Conservation (phyloP, 2,797 vertebrate genomes). For the Apogon talboti region DNA sequence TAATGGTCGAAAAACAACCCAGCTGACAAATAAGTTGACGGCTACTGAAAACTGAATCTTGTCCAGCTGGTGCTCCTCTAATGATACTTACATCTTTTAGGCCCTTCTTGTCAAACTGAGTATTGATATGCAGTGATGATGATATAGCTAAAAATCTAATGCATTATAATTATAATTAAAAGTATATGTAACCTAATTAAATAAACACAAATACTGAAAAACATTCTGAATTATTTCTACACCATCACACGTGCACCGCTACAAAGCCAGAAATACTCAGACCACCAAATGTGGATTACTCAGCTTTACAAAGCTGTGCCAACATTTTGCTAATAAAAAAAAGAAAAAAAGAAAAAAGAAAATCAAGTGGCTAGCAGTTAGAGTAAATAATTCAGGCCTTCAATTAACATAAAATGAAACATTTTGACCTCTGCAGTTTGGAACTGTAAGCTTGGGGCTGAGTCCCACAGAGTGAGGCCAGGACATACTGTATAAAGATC, state of each 20-base stretch:
- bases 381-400: too few relatives aligned
- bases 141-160: background rate
- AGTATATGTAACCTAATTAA: too few relatives aligned
- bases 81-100: conserved; percentile 1
- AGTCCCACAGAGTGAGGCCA: background rate
- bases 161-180: too few relatives aligned
- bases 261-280: conserved; percentile 8
- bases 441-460: background rate
- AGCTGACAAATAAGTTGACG: conserved; percentile 48
- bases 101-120: background rate
- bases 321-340: too few relatives aligned
- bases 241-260: too few relatives aligned
- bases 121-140: too few relatives aligned
- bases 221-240: too few relatives aligned
- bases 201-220: too few relatives aligned
- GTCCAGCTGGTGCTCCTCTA: conserved; percentile 16
- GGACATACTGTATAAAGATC: background rate
- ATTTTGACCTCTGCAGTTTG: background rate
- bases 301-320: too few relatives aligned
- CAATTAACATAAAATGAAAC: conserved; percentile 10
- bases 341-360: too few relatives aligned
- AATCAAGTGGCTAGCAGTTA: too few relatives aligned
- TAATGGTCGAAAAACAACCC: conserved; percentile 52
- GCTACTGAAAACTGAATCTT: conserved; percentile 8
- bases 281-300: background rate